Evolutionary conservation across 2,888 invertebrate species (phyloP).

Genomic region (Drosophila mercatorum): DNA sequence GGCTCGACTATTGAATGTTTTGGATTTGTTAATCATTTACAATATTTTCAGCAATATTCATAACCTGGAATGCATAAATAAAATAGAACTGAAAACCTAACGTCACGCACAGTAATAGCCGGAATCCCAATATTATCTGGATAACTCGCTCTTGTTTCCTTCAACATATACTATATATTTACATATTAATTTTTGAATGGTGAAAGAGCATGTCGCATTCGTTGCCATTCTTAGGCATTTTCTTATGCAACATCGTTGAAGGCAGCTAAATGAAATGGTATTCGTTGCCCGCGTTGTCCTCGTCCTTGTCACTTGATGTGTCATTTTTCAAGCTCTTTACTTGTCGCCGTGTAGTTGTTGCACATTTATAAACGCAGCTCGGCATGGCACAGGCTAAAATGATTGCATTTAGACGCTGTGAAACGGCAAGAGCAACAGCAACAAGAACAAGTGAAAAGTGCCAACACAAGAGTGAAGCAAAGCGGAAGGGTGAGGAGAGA

Average conservation of each 20-base stretch:
- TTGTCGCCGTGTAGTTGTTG: constrained; percentile 68
- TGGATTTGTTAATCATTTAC: too few relatives aligned
- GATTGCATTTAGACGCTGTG: constrained; percentile 66
- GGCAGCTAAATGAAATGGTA: constrained; percentile 46
- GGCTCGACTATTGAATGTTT: too few relatives aligned
- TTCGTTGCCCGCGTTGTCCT: constrained; percentile 31
- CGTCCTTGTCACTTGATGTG: constrained; percentile 60
- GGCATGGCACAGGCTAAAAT: constrained; percentile 58
- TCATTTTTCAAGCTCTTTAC: constrained; percentile 69
- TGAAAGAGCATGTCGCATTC: not conserved
- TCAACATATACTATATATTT: not conserved
- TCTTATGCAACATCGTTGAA: constrained; percentile 29
- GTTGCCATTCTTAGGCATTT: not conserved
- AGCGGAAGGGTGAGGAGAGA: not conserved
- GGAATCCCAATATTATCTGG: too few relatives aligned
- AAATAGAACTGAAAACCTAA: too few relatives aligned
- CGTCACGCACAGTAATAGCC: too few relatives aligned
- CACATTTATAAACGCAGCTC: constrained; percentile 65
- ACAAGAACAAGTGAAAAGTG: constrained; percentile 6
- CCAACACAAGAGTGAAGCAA: constrained; percentile 23
- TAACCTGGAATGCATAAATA: too few relatives aligned
- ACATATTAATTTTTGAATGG: not conserved
- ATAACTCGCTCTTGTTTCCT: too few relatives aligned
- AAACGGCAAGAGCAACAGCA: constrained; percentile 8
- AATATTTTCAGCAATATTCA: too few relatives aligned